Evolutionary conservation across 2,888 invertebrate species (phyloP), one percentile per base, ranked within the genome.

Genomic region (Pseudanteris insignis): DNA sequence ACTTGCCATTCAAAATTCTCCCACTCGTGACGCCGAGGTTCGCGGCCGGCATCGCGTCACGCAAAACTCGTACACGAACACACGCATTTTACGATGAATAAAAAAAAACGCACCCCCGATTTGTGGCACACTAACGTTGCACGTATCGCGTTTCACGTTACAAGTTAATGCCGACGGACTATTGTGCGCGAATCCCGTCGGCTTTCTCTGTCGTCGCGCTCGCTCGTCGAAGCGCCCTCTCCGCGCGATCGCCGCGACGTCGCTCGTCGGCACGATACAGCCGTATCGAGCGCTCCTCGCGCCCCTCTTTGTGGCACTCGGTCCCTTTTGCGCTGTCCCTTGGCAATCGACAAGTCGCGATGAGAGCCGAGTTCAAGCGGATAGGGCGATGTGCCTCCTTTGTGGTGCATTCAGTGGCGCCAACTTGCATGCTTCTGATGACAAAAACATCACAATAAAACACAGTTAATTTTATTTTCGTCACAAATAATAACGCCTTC

Each of bases 201-300:
- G 51, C 51, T 43, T 53, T 53, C 51, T 43, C 51, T 29, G 36
- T 53, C 36, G 34, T 41, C 36, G 11, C 41, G 32, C 29, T 36
- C 41, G 32, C 29, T 36, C 32, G 7, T 18, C 18, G 11, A 18
- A 36, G 13, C 43, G 40, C 34, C 32, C 41, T 37, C 30, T 24
- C 41, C 10, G 25, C 33, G 25, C 26, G 43, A 14, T 12, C 32
- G 32, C 32, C 24, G 36, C 36, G 67, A 67, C 64, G 68, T 70
- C 66, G 63, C 53, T 43, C 50, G 37, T 13, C 58, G 62, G 51
- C 40, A 65, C 50, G 38, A 32, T 36, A 34, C 26, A 46, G 47
- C 57, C 53, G 29, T 63, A 64, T 65, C 66, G 62, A 63, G 50
- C 59, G 47, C 24, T 24, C 18, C 32, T 32, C 18, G 15, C 12